These are phyloP conservation scores for Lepidonotus clava DNA, from an alignment of 2,888 invertebrate genomes.

Conservation along the genomic window DNA sequence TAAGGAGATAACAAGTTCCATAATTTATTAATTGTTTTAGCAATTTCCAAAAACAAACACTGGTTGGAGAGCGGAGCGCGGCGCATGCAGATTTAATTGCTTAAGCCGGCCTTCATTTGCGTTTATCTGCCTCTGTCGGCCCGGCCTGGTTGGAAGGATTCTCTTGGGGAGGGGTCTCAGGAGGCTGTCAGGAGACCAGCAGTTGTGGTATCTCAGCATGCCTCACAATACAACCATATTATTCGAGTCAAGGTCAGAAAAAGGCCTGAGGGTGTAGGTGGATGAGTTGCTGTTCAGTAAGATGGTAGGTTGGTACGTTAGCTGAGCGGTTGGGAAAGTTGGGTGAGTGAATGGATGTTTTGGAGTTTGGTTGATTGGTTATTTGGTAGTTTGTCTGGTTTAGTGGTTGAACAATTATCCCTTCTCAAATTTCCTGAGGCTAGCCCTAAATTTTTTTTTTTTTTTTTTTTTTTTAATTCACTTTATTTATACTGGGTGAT, in stretches of 20 bases:
- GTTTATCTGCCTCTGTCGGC: slow-evolving; percentile 29
- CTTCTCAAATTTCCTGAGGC: no score
- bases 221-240: no score
- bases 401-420: background rate
- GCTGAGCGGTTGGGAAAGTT: background rate
- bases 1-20: slow-evolving; percentile 53
- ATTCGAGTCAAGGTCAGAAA: no score
- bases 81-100: slow-evolving; percentile 50
- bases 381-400: background rate
- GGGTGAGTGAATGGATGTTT: background rate
- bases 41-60: slow-evolving; percentile 41
- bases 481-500: no score
- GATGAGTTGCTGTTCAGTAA: background rate
- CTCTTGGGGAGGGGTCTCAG: no score
- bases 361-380: background rate
- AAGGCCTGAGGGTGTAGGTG: no score
- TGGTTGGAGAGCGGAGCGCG: background rate
- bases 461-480: no score
- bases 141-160: no score
- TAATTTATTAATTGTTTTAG: slow-evolving; percentile 54
- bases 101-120: slow-evolving; percentile 47
- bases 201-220: no score
- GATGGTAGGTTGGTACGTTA: background rate
- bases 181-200: no score
- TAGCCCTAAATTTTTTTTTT: no score